phyloP scores from a whole-genome alignment of 2,113 vertebrate species.

The Ranitomeya imitator region DNA sequence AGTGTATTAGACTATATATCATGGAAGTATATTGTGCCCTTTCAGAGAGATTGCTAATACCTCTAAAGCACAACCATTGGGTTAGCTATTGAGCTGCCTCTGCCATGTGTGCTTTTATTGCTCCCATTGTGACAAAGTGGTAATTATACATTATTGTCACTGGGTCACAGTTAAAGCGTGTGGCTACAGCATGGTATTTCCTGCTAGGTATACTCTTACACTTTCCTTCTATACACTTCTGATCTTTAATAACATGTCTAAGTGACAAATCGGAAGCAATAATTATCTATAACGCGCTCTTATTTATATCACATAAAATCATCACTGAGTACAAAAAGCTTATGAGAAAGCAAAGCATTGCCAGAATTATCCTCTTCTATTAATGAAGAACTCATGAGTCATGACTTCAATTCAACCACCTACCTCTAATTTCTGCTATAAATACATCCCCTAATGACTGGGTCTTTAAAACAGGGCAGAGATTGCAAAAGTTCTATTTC shows the following conservation, averaged over 20 bases:
- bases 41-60: not conserved
- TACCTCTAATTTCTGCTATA: slow-evolving; percentile 66
- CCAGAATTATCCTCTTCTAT: slow-evolving; percentile 64
- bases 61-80: not conserved
- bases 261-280: slow-evolving; percentile 63
- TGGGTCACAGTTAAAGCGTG: not conserved
- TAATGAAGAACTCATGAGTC: slow-evolving; percentile 66
- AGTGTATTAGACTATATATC: not conserved
- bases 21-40: no score
- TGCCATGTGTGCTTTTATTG: not conserved
- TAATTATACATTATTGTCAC: slow-evolving; percentile 14
- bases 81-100: not conserved
- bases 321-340: slow-evolving; percentile 58
- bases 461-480: slow-evolving; percentile 47
- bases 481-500: slow-evolving; percentile 51
- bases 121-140: not conserved
- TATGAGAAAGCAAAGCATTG: slow-evolving; percentile 62
- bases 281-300: slow-evolving; percentile 67
- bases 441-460: slow-evolving; percentile 51
- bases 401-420: slow-evolving; percentile 54
- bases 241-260: slow-evolving; percentile 60
- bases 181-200: slow-evolving; percentile 25
- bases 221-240: slow-evolving; percentile 51
- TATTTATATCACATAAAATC: slow-evolving; percentile 65
- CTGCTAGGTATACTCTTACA: not conserved